Base-by-base conservation (phyloP, 2,888 invertebrate genomes). In the Gymnoscelis rufifasciata region DNA sequence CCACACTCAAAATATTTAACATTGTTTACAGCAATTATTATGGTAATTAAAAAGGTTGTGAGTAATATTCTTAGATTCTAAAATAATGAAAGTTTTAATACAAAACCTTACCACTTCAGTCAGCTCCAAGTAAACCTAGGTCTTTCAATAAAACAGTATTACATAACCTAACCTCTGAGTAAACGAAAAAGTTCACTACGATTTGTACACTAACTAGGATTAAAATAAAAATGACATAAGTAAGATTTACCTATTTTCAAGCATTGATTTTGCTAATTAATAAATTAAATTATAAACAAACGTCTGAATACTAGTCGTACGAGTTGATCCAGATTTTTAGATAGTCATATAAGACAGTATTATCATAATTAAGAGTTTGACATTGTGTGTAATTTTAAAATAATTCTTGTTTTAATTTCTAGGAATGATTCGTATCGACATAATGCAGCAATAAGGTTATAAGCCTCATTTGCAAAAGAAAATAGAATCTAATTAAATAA, bases 111-210 rank as follows among this genome's bases (percentile, higher is more conserved):
- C 5, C 19, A 19, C 2, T 15, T 6, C 1, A 5, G n/a, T 2
- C 15, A 38, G 36, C 26, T 26, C 41, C 27, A 38, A 38, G 43
- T 14, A 47, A 43, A 47, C 14, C 43, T 46, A 56, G 47, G 31
- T 41, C 33, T 51, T 47, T 15, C 14, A 30, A 15, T 56, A 65
- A 64, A 72, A 56, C 62, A 67, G 59, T 71, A 71, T 84, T 86
- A 83, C 83, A 84, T 84, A 84, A 86, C 78, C 69, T 78, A 78
- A 82, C 77, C 77, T 76, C 72, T 33, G 14, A 19, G 19, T 3
- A 19, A 70, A 69, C 59, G 49, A 41, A 52, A 66, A 43, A 52
- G 58, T 5, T 19, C 5, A 19, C n/a, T n/a, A 69, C 70, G 1
- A 26, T 26, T 26, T 26, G 3, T 8, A 3, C 7, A 5, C 19